Evolutionary conservation across 2,797 vertebrate genomes (phyloP), one percentile per base, ranked within the genome.

Genomic region (Tamandua tetradactyla): DNA sequence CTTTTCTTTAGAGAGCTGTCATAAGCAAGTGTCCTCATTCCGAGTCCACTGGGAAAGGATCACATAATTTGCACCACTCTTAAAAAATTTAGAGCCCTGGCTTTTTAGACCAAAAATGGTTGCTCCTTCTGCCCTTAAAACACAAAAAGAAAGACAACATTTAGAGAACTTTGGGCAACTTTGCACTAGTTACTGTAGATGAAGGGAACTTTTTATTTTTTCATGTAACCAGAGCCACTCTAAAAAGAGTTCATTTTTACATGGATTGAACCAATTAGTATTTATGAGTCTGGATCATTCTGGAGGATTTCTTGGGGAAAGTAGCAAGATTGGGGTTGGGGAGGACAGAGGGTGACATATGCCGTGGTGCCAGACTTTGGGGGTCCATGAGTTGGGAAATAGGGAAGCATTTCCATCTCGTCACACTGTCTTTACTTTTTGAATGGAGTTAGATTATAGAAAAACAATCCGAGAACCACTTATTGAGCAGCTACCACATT

Each of bases 1-100:
- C 81, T 72, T 52, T 71, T 40, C 49, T 1, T 10, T 14, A 22
- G n/a, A 64, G 52, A 37, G 25, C 22, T 40, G 57, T 47, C 4
- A 1, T 0, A 3, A 12, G 27, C 57, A 37, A n/a, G 7, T 17
- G 7, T 22, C 9, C 42, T 79, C 37, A 18, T 0, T 2, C 35
- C 42, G 17, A 7, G 22, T 37, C 78, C 30, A 7, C 61, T 68
- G 23, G 44, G 44, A 82, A 44, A 55, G 25, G 15, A 10, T 9
- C 25, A 42, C 25, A 11, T 22, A 27, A 75, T 44, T 40, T 37
- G 15, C 18, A 37, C 27, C 11, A 18, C 14, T 82, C 32, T n/a
- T 52, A 52, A 32, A 79, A 87, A 37, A 30, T 32, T 55, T 32
- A 20, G 9, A 74, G 20, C 25, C 25, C 25, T n/a, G 32, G 27